These are phyloP conservation scores for Serranochromis macrocephalus DNA, from an alignment of 2,113 vertebrate species.

Conservation along the genomic window DNA sequence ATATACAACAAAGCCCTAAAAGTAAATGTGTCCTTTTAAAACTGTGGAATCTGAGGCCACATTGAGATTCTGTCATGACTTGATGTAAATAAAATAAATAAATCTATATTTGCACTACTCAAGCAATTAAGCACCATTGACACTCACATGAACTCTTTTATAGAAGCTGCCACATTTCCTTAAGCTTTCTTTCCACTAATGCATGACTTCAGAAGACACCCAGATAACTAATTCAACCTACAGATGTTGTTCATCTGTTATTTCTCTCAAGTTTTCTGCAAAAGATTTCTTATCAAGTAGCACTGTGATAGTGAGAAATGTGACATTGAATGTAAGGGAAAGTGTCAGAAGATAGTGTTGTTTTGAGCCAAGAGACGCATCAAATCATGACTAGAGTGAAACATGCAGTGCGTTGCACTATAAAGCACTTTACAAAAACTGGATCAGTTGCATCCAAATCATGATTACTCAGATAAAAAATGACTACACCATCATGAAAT, in stretches of 20 bases:
- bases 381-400: not conserved
- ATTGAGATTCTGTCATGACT: not conserved
- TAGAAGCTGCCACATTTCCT: not conserved
- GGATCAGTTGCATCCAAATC: not conserved
- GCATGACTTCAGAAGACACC: not conserved
- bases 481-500: not conserved
- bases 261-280: not conserved
- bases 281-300: not conserved
- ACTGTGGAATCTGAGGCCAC: not conserved
- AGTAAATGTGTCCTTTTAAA: not conserved
- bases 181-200: not conserved
- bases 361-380: not conserved
- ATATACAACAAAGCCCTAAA: not conserved
- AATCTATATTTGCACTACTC: not conserved
- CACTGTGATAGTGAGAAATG: not conserved
- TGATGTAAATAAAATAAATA: not conserved
- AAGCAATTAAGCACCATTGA: not conserved
- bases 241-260: not conserved
- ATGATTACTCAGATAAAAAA: not conserved
- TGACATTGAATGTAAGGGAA: not conserved
- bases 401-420: not conserved
- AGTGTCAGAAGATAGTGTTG: not conserved
- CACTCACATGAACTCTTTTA: not conserved
- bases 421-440: not conserved
- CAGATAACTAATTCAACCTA: not conserved